Conservation (phyloP, 2,797 vertebrate species). For the Fundulus diaphanus region DNA sequence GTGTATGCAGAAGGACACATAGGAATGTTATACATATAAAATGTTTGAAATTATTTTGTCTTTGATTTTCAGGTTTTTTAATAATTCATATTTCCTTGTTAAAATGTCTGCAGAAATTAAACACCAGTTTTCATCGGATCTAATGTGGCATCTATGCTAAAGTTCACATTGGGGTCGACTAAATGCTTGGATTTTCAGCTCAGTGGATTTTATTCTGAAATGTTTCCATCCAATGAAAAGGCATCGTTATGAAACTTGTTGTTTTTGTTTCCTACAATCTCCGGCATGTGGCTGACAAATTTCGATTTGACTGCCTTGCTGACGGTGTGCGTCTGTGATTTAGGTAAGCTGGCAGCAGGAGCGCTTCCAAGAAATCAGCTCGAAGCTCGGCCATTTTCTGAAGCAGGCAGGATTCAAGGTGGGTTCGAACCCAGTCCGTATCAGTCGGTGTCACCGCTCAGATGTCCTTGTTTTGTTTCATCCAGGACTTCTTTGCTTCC, state of each 20-base stretch:
- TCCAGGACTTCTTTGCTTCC: constrained; percentile 1
- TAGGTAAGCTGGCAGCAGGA: constrained; percentile 98
- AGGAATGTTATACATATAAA: too few species aligned
- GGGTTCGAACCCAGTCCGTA: constrained; percentile 26
- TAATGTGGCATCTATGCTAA: not conserved
- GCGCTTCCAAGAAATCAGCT: constrained; percentile 91
- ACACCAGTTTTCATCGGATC: not conserved
- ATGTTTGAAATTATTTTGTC: not conserved
- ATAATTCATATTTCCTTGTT: not conserved
- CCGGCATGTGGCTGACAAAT: constrained; percentile 32
- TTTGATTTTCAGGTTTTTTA: not conserved
- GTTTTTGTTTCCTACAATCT: constrained; percentile 38
- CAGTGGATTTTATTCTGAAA: not conserved
- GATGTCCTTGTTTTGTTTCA: constrained; percentile 4
- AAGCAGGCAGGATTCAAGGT: constrained; percentile 99
- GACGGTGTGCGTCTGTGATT: constrained; percentile 46
- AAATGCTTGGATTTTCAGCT: not conserved
- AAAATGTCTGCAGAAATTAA: not conserved
- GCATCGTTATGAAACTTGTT: not conserved
- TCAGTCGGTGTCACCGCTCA: not conserved
- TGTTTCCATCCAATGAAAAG: constrained; percentile 15
- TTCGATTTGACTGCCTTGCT: constrained; percentile 36
- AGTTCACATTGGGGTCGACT: not conserved
- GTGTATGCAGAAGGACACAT: too few species aligned
- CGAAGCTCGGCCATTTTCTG: constrained; percentile 95